Percentiles rank a stretch among this genome's conserved stretches.
phyloP scores from a whole-genome alignment of 2,888 invertebrate species.

The Abrostola tripartita region DNA sequence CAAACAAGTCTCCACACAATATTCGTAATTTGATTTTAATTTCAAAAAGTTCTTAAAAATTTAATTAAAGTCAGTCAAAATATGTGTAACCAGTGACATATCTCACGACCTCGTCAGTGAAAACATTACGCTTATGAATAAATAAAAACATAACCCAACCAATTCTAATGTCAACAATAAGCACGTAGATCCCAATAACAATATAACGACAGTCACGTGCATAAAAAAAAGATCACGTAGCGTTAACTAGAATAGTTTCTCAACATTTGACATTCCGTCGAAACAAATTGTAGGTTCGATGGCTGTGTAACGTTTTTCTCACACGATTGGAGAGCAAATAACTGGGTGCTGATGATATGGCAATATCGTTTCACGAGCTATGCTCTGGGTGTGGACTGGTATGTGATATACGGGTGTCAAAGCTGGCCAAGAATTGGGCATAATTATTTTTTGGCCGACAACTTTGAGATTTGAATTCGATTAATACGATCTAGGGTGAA shows the following conservation, averaged over 20 bases:
- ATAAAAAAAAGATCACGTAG: constrained; percentile 46
- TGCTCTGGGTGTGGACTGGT: constrained; percentile 73
- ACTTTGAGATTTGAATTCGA: too few relatives aligned
- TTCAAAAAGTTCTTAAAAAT: too few relatives aligned
- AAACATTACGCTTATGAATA: background rate
- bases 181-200: constrained; percentile 41
- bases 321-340: constrained; percentile 87
- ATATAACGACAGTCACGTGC: constrained; percentile 71
- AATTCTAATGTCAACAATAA: constrained; percentile 51
- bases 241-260: constrained; percentile 65
- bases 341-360: constrained; percentile 85
- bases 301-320: constrained; percentile 82
- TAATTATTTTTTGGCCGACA: constrained; percentile 4
- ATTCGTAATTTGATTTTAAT: too few relatives aligned
- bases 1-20: too few relatives aligned
- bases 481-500: too few relatives aligned
- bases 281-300: constrained; percentile 80
- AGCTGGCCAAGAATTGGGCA: constrained; percentile 20
- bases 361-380: constrained; percentile 78
- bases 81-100: too few relatives aligned
- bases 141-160: constrained; percentile 20
- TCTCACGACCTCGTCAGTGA: too few relatives aligned
- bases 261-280: constrained; percentile 84
- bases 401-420: constrained; percentile 50
- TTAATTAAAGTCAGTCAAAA: too few relatives aligned